phyloP scores from a whole-genome alignment of 2,797 vertebrate species.

The Platyrinchus mystaceus region DNA sequence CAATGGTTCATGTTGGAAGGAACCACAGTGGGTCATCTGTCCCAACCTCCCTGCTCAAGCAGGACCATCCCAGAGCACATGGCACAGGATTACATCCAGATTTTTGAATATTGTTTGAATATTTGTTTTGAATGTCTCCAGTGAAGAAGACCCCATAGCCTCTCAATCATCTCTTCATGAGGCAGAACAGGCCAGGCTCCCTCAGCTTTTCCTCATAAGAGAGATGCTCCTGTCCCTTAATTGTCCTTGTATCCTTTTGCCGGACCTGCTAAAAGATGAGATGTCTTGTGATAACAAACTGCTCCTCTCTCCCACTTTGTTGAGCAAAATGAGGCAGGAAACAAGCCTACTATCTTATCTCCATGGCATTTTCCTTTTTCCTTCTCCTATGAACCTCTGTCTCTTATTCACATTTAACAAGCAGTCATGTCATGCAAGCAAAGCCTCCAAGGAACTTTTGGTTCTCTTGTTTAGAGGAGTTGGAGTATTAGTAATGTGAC shows the following conservation, averaged over 20 bases:
- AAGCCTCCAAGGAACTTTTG: neutral
- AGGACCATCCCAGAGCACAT: neutral
- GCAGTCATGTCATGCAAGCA: neutral
- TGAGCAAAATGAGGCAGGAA: neutral
- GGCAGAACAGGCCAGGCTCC: neutral
- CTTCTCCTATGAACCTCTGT: neutral
- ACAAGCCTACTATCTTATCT: neutral
- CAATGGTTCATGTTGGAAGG: neutral
- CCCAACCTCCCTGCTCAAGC: neutral
- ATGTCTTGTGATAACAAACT: neutral
- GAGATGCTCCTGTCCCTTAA: neutral
- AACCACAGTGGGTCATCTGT: neutral
- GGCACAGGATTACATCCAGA: neutral
- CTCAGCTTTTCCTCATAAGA: neutral
- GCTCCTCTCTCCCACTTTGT: neutral
- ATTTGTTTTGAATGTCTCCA: neutral
- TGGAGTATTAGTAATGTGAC: neutral
- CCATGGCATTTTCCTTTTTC: neutral
- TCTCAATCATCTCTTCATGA: neutral
- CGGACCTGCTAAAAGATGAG: neutral
- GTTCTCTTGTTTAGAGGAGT: neutral
- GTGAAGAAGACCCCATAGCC: neutral
- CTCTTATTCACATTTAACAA: neutral
- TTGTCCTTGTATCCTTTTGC: neutral
- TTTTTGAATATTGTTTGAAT: neutral